Conservation (phyloP, 35 echinoderm and acorn worm genomes). For the Apostichopus parvimensis region DNA sequence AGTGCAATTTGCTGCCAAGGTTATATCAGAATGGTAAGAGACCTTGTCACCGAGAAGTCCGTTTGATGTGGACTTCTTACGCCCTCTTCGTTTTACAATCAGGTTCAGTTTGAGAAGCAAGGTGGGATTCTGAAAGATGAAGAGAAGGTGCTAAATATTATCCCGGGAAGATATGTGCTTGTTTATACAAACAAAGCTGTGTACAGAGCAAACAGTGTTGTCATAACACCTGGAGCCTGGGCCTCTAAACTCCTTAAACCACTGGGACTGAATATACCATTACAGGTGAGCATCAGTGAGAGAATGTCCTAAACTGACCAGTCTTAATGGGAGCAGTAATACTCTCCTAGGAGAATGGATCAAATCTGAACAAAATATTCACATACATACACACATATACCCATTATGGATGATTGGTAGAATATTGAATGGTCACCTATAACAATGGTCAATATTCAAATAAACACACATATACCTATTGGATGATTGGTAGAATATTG, state of each 20-base stretch:
- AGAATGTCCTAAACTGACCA: not conserved
- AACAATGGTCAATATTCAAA: no score
- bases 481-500: no score
- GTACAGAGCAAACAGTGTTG: constrained; percentile 73
- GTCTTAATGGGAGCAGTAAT: no score
- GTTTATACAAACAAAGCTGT: constrained; percentile 69
- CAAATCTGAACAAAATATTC: no score
- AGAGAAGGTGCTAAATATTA: constrained; percentile 72
- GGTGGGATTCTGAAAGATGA: constrained; percentile 80
- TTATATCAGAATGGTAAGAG: no score
- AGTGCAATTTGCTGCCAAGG: no score
- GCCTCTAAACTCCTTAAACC: constrained; percentile 68
- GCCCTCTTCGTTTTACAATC: not conserved
- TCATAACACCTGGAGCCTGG: constrained; percentile 90
- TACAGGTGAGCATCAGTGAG: constrained; percentile 58
- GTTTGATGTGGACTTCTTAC: not conserved
- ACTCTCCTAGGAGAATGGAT: no score
- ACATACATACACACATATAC: no score
- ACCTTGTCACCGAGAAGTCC: no score
- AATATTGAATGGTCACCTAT: no score
- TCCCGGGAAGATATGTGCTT: constrained; percentile 73
- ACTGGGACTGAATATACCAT: constrained; percentile 73
- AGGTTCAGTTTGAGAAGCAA: constrained; percentile 62
- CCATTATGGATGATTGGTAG: no score
- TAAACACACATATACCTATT: no score